Evolutionary conservation across 2,113 vertebrate species (phyloP).

Genomic region (Labeo catla): DNA sequence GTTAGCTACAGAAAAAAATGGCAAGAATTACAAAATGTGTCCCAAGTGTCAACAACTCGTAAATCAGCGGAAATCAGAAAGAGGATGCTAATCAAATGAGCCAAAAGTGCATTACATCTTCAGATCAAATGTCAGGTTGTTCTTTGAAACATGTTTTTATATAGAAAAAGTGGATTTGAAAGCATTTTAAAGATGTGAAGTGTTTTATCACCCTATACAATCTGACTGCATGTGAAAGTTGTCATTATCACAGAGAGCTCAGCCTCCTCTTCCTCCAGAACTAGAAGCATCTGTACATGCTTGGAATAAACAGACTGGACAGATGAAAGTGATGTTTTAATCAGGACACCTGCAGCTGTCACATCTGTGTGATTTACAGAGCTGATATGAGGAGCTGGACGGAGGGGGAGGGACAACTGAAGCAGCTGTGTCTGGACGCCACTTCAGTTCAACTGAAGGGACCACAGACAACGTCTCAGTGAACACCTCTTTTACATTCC

Average conservation of each 20-base stretch:
- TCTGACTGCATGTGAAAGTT: not conserved
- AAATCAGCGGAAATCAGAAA: not conserved
- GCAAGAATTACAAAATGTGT: not conserved
- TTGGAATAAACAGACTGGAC: conserved; percentile 36
- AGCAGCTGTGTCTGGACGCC: not conserved
- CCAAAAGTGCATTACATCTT: not conserved
- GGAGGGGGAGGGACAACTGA: not conserved
- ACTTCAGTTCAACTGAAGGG: not conserved
- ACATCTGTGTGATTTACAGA: conserved; percentile 26
- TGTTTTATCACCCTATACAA: not conserved
- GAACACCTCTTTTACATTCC: not conserved
- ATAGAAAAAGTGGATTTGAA: not conserved
- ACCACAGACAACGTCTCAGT: not conserved
- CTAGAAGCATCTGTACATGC: conserved; percentile 32
- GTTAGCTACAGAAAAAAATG: not conserved
- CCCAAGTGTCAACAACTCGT: not conserved
- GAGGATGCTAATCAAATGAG: not conserved
- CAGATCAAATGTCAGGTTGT: not conserved
- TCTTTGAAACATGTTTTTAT: not conserved
- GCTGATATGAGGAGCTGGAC: conserved; percentile 10
- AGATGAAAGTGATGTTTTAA: conserved; percentile 47
- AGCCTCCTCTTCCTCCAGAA: conserved; percentile 3
- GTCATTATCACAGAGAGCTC: conserved; percentile 20
- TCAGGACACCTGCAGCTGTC: conserved; percentile 39
- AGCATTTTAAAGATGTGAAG: not conserved